phyloP scores from a whole-genome alignment of 2,797 vertebrate species.

The Sphenopsis melanotis region DNA sequence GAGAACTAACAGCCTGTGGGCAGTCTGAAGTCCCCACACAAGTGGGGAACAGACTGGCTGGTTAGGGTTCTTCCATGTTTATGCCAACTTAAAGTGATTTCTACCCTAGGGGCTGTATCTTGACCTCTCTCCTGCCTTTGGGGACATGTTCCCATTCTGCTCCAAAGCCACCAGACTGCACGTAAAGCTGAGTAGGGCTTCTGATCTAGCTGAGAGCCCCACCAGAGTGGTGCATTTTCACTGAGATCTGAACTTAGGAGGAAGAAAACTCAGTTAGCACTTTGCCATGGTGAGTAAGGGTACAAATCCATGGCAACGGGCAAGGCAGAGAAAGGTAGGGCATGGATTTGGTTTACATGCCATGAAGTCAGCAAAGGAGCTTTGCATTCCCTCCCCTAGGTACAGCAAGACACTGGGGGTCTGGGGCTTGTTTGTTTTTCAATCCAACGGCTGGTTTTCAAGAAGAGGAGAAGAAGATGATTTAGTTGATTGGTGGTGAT shows the following conservation, averaged over 20 bases:
- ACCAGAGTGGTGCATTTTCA: background rate
- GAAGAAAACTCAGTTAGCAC: fast-evolving
- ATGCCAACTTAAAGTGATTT: background rate
- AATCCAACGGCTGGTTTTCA: background rate
- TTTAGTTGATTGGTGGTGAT: background rate
- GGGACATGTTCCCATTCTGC: background rate
- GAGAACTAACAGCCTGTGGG: fast-evolving
- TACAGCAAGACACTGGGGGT: background rate
- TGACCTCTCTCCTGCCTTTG: background rate
- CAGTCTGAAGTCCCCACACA: background rate
- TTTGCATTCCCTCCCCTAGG: background rate
- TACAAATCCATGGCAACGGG: fast-evolving
- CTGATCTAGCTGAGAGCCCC: background rate
- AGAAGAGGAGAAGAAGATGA: background rate
- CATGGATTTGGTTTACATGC: background rate
- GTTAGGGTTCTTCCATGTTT: background rate
- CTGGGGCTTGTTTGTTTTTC: background rate
- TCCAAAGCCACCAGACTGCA: background rate
- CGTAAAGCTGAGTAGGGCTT: background rate
- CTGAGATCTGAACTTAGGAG: background rate
- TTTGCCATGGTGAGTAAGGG: background rate
- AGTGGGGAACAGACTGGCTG: background rate
- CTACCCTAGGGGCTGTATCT: background rate
- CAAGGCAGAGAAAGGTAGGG: background rate
- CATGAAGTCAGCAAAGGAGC: background rate